Evolutionary conservation across 2,888 invertebrate genomes (phyloP).

Genomic region (Parasteatoda lunata): DNA sequence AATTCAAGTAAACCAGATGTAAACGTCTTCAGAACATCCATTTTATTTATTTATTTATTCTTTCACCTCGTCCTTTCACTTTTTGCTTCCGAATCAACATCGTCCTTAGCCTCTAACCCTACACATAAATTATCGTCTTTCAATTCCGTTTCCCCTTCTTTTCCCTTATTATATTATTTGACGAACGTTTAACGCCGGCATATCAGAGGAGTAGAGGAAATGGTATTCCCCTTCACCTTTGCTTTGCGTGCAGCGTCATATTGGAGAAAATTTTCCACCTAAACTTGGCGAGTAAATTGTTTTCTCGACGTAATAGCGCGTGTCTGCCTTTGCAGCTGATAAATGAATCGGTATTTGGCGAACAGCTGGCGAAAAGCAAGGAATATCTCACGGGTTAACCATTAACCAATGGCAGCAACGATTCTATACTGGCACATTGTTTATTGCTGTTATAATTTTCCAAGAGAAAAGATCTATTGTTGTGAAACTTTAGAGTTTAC

Average conservation of each 20-base stretch:
- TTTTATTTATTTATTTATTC: too few relatives aligned
- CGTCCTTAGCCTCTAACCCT: background rate
- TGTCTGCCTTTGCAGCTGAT: background rate
- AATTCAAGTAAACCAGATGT: too few relatives aligned
- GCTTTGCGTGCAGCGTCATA: background rate
- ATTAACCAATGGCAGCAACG: background rate
- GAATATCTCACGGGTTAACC: background rate
- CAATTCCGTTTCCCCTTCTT: background rate
- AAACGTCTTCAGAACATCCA: too few relatives aligned
- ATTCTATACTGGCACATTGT: too few relatives aligned
- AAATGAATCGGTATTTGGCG: constrained; percentile 1
- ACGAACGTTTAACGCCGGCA: background rate
- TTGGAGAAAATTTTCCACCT: background rate
- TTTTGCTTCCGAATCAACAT: too few relatives aligned
- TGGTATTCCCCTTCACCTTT: background rate
- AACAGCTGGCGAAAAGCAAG: background rate
- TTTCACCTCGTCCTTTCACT: too few relatives aligned
- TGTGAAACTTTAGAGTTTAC: too few relatives aligned
- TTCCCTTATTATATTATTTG: background rate
- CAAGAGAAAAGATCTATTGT: too few relatives aligned
- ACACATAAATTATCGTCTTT: background rate
- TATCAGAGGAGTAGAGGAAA: background rate
- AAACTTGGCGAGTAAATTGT: background rate
- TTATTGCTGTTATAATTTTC: too few relatives aligned
- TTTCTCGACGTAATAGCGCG: background rate